A percentile compares a stretch with the other conserved stretches of the same genome.
Evolutionary conservation across 2,888 invertebrate species (phyloP).

Genomic region (Ectemnius lituratus): DNA sequence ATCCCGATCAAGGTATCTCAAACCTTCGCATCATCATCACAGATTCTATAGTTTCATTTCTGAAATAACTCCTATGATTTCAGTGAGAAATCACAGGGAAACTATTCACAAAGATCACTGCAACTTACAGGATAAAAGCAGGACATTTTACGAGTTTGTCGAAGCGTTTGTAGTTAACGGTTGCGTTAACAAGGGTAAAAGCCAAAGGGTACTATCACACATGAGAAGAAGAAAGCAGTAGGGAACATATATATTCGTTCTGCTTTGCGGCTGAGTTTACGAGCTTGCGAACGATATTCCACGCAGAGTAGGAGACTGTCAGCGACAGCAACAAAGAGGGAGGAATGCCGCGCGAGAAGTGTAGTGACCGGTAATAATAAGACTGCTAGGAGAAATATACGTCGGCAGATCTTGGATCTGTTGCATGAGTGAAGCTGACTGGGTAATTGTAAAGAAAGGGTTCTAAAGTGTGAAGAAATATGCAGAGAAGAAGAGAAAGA

Average conservation of each 20-base stretch:
- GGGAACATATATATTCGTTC: slow-evolving; percentile 11
- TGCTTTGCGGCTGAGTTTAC: slow-evolving; percentile 59
- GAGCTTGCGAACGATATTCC: slow-evolving; percentile 61
- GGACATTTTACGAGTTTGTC: slow-evolving; percentile 62
- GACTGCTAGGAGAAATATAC: too few species aligned
- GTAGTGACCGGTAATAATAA: too few species aligned
- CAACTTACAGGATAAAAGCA: slow-evolving; percentile 8
- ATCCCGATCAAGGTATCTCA: too few species aligned
- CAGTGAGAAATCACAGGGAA: too few species aligned
- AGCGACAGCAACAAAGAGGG: slow-evolving; percentile 16
- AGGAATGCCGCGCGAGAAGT: not conserved
- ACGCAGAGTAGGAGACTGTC: slow-evolving; percentile 32
- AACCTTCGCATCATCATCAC: too few species aligned
- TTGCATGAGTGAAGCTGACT: too few species aligned
- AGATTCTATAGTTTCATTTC: too few species aligned
- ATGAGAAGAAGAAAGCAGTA: slow-evolving; percentile 35
- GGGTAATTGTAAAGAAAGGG: too few species aligned
- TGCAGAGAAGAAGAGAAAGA: not conserved
- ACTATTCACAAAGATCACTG: too few species aligned
- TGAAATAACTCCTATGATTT: too few species aligned
- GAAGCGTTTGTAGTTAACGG: slow-evolving; percentile 61
- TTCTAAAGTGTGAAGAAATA: not conserved
- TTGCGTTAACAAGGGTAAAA: slow-evolving; percentile 64
- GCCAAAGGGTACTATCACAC: slow-evolving; percentile 56
- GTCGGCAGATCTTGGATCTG: too few species aligned